Base-by-base conservation (phyloP, 2,888 invertebrate species). In the Hydriomena furcata region DNA sequence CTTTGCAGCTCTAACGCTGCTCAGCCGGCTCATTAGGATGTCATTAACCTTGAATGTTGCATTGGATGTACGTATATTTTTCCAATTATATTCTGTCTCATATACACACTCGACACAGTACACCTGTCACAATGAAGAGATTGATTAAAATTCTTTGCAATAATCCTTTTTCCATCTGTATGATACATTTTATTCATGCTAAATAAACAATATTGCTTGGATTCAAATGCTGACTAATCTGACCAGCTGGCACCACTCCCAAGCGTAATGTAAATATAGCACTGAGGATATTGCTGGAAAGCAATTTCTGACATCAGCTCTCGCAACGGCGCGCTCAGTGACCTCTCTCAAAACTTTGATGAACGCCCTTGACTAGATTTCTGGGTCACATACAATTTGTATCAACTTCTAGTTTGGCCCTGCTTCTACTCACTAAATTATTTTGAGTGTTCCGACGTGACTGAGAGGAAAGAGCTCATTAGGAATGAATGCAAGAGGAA, bases 181-280 rank as follows among this genome's bases (percentile, higher is more conserved):
- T 23, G 25, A 10, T 40, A 17, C 13, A 11, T 12, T 12, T 17
- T 35, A 36, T 20, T 17, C 24, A 50, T 55, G 48, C 46, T 48
- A 66, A 59, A 61, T 44, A 49, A 59, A 52, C 41, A 57, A 49
- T 62, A 58, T 64, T 61, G 54, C 55, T 64, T 46, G 60, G 66
- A 49, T 69, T 71, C 60, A 66, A 65, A 66, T 63, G 54, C 56
- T 55, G 58, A 61, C 61, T 54, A 58, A 68, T 69, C 61, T 69
- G 71, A 76, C 74, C 74, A 73, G 71, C 83, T 85, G 86, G 85
- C 86, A 85, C 68, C 65, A 61, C 71, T 85, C 85, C 84, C 84
- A 76, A 73, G 66, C 69, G 65, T 65, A 72, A 71, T 70, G 72
- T 80, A 83, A 81, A 82, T 82, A 79, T 85, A 84, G 82, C 82